Percentiles rank a stretch among this genome's conserved stretches.
Conservation (phyloP, 37 sponge, comb jelly and placozoan species). For the Tethya wilhelma region DNA sequence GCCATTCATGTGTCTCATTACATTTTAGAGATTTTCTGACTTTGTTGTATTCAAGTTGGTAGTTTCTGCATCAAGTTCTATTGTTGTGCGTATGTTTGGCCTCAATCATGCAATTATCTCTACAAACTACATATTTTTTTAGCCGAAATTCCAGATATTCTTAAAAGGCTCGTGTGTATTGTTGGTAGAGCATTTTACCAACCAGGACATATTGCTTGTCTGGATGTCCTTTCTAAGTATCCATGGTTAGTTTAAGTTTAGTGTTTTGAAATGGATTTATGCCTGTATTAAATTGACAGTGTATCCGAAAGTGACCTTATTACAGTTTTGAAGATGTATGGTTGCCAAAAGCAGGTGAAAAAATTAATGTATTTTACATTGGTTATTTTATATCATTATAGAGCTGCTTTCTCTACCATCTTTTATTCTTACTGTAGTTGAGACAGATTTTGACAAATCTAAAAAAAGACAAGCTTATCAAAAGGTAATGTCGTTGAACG, state of each 20-base stretch:
- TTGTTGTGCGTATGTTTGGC: too few relatives aligned
- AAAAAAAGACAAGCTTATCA: constrained; percentile 81
- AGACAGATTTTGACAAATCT: constrained; percentile 50
- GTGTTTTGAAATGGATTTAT: not conserved
- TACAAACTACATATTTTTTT: too few relatives aligned
- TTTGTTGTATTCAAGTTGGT: too few relatives aligned
- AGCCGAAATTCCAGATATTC: constrained; percentile 69
- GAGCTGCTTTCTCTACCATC: not conserved
- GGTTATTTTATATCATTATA: too few relatives aligned
- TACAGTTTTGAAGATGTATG: constrained; percentile 40
- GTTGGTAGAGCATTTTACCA: constrained; percentile 76
- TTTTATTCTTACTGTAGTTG: constrained; percentile 33
- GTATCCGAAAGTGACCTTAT: constrained; percentile 44
- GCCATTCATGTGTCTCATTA: too few relatives aligned
- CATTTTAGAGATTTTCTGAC: too few relatives aligned
- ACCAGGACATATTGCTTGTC: constrained; percentile 60
- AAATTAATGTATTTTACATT: too few relatives aligned
- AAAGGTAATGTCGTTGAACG: too few relatives aligned
- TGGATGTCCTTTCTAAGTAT: constrained; percentile 76
- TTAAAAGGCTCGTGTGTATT: constrained; percentile 66
- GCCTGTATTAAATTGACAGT: constrained; percentile 4
- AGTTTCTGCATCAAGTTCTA: too few relatives aligned
- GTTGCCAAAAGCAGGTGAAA: constrained; percentile 36
- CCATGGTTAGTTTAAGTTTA: constrained; percentile 63
- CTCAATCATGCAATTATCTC: too few relatives aligned